Conservation (phyloP, 2,797 vertebrate genomes). For the Staurois parvus region DNA sequence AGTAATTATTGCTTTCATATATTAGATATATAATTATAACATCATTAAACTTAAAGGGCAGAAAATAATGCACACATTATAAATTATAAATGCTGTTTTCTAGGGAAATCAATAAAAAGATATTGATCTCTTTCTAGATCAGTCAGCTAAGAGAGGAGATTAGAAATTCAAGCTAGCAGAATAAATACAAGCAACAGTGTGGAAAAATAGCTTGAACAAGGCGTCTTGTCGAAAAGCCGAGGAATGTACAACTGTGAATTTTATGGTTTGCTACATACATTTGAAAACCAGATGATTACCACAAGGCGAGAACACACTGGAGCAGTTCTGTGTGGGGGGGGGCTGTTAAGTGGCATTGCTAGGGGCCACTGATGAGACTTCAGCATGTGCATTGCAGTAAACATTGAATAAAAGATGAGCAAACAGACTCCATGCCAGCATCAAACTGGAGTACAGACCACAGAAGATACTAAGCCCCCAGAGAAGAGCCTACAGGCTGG, state of each 20-base stretch:
- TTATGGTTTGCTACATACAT: slow-evolving; percentile 36
- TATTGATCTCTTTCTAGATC: slow-evolving; percentile 29
- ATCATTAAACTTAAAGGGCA: slow-evolving; percentile 3
- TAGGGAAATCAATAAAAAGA: slow-evolving; percentile 36
- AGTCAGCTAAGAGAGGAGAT: slow-evolving; percentile 26
- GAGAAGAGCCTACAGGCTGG: slow-evolving; percentile 17
- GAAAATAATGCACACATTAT: slow-evolving; percentile 16
- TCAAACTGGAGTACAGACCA: slow-evolving; percentile 36
- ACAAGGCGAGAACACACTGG: slow-evolving; percentile 36
- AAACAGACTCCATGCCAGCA: slow-evolving; percentile 37
- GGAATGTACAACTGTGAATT: slow-evolving; percentile 31
- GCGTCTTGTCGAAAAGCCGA: slow-evolving; percentile 11
- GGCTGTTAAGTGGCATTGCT: slow-evolving; percentile 32
- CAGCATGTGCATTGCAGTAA: slow-evolving; percentile 38
- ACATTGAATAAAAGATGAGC: slow-evolving; percentile 58
- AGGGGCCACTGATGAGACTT: slow-evolving; percentile 37
- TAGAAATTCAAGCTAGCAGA: slow-evolving; percentile 17
- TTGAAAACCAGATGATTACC: slow-evolving; percentile 45
- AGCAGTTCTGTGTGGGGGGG: not conserved
- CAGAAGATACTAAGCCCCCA: slow-evolving; percentile 21
- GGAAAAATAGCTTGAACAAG: slow-evolving; percentile 16
- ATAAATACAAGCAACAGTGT: slow-evolving; percentile 24
- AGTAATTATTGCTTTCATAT: slow-evolving; percentile 12
- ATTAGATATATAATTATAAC: slow-evolving; percentile 24
- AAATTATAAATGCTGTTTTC: slow-evolving; percentile 46